phyloP scores from a whole-genome alignment of 2,113 vertebrate species.

The Carassius auratus region DNA sequence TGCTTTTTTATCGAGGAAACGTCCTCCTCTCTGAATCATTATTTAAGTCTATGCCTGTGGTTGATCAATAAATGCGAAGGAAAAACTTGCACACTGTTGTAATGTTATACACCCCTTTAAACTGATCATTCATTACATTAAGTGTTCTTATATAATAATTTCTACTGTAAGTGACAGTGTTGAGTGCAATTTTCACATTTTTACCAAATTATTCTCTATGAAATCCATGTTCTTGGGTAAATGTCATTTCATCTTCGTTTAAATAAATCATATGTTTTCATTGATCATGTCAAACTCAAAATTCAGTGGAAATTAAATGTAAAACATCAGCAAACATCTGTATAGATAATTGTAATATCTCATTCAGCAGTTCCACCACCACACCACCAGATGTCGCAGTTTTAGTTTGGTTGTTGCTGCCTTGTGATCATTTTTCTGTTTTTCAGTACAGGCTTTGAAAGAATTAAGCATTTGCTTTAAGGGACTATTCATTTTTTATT shows the following conservation, averaged over 20 bases:
- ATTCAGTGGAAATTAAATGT: background rate
- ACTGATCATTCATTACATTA: background rate
- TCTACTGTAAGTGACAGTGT: no score
- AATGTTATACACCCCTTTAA: background rate
- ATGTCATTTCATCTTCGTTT: background rate
- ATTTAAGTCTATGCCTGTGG: constrained; percentile 26
- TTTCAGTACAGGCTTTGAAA: background rate
- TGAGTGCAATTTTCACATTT: no score
- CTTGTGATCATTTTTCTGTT: background rate
- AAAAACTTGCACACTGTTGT: background rate
- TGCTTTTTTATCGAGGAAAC: constrained; percentile 32
- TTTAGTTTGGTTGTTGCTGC: background rate
- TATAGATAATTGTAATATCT: background rate
- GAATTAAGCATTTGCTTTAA: background rate
- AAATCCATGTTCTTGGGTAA: background rate
- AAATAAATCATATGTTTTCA: background rate
- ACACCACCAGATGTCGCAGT: constrained; percentile 1
- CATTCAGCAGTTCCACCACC: background rate
- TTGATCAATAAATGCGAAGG: constrained; percentile 7
- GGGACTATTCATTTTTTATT: background rate
- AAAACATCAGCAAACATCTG: background rate
- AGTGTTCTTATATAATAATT: no score
- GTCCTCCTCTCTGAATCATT: background rate
- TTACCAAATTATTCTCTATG: no score
- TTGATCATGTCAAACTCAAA: background rate